Evolutionary conservation across 2,797 vertebrate genomes (phyloP).

Genomic region (Ctenopoma kingsleyae): DNA sequence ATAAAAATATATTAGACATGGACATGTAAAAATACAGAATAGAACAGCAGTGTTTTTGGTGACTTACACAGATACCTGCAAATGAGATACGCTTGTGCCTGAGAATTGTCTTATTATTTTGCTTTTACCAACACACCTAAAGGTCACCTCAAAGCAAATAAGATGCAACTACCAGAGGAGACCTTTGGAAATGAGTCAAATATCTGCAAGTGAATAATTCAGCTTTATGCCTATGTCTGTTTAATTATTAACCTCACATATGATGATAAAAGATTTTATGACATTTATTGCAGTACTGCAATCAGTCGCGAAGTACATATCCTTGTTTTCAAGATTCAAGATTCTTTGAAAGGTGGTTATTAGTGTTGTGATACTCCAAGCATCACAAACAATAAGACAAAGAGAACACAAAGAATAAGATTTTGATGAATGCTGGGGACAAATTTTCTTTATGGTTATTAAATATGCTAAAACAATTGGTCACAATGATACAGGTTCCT

Average conservation of each 20-base stretch:
- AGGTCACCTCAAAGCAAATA: background rate
- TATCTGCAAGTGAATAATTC: background rate
- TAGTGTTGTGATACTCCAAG: constrained; percentile 6
- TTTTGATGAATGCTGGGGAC: too few species aligned
- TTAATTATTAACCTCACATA: constrained; percentile 6
- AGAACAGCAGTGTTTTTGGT: background rate
- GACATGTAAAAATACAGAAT: background rate
- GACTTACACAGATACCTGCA: background rate
- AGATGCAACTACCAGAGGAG: background rate
- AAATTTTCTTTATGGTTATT: background rate
- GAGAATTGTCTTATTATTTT: background rate
- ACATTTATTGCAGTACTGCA: constrained; percentile 25
- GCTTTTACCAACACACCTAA: constrained; percentile 1
- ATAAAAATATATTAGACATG: too few species aligned
- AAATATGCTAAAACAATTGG: background rate
- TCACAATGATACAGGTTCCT: background rate
- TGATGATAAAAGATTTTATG: constrained; percentile 22
- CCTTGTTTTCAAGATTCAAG: constrained; percentile 6
- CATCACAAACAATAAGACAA: background rate
- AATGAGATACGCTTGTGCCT: background rate
- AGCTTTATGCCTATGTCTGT: background rate
- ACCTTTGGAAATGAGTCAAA: background rate
- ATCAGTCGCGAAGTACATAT: background rate
- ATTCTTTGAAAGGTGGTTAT: background rate
- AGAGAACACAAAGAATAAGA: background rate